Evolutionary conservation across 2,888 invertebrate species (phyloP), one percentile per base, ranked within the genome.

Genomic region (Lacanobia oleracea): DNA sequence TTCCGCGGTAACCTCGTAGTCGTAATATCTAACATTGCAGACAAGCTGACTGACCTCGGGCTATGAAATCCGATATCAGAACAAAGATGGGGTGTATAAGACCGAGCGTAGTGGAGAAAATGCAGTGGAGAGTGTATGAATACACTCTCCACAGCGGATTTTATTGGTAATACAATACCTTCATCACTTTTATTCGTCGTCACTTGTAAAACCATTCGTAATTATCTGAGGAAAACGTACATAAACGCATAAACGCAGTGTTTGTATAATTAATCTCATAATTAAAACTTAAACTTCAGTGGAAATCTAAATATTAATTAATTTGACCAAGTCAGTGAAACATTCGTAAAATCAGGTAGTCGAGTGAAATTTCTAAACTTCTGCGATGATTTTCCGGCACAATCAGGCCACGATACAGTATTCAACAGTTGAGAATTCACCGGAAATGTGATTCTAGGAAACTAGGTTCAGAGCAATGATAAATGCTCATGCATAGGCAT

Each of bases 401-500:
- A 37, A 21, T 0, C 37, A 5, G 37, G n/a, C 23, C n/a, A n/a
- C n/a, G n/a, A n/a, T n/a, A 63, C 12, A 54, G 7, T 54, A 59
- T 51, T 7, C 14, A 33, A 43, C 3, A 18, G 23, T 45, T n/a
- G 7, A 43, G 8, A 60, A 27, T 27, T 27, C 21, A 9, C 14
- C 21, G 1, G 16, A 53, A 33, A 50, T 18, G 40, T 43, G 14
- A 43, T 75, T 75, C 23, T 50, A 21, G 21, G 21, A 40, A 65
- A 50, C 33, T 40, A 61, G 16, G 9, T 21, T 53, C 23, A 63
- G 21, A 59, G 27, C 21, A 62, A 62, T 63, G 63, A 62, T 67
- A 53, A 68, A 73, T 61, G 59, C 67, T 81, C 61, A 81, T 82
- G 69, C 69, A 81, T 82, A 69, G 43, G 59, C 57, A 67, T 78